Base-by-base conservation (phyloP, 2,797 vertebrate genomes). In the Semotilus atromaculatus region DNA sequence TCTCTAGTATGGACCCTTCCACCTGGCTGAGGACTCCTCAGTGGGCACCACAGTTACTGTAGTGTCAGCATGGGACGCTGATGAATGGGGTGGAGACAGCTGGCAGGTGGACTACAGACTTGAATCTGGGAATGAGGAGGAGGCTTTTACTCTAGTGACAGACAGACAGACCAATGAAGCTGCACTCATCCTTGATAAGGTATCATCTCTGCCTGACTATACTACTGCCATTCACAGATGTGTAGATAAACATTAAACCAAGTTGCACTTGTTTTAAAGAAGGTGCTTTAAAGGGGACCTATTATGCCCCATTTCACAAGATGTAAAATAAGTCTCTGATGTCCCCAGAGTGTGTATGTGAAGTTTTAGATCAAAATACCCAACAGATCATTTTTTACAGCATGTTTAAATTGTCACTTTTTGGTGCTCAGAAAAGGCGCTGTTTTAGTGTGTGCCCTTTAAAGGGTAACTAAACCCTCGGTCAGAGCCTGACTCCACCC, bases 11-110 rank as follows among this genome's bases (percentile, higher is more conserved):
- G 95, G 94, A 34, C 89, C 93, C 3, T 87, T 96, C 75, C 92
- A 91, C 90, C 89, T 96, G 85, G 84, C 91, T 5, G 94, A 95
- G 88, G 94, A 95, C 5, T 83, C 92, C 71, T 53, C 88, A 5
- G 90, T 92, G 26, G 94, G 93, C n/a, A 91, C 92, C 60, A 92
- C 94, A 4, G 92, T 97, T 23, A 89, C 94, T 82, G 89, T 93
- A 4, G 90, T 93, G 77, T 88, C 80, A 9, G 95, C 95, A 11
- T 91, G 94, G 55, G 95, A 96, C 89, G 96, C 93, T 6, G 96
- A 97, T 88, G 93, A 95, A 74, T 90, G 95, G 6, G 93, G 94
- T 51, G 94, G 94, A 81, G 95, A 94, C 92, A 95, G 93, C 92
- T 96, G 94, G 95, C 91, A 94, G 92, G 93, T 94, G 80, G 91